Base-by-base conservation (phyloP, 1,140 invertebrate species). In the Drosophila funebris region DNA sequence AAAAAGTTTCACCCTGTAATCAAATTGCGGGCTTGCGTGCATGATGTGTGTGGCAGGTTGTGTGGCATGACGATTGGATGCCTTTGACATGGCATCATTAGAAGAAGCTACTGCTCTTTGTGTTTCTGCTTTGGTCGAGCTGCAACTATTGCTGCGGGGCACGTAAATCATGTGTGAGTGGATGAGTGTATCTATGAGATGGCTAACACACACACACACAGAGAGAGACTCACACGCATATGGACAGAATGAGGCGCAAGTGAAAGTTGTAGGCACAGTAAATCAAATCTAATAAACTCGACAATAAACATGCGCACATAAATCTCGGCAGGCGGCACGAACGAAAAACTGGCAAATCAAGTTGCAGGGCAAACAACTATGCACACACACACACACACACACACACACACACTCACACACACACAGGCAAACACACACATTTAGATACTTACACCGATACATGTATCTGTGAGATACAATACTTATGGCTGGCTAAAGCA, bases 211-310 rank as follows among this genome's bases (percentile, higher is more conserved):
- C 48, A 31, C 9, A 9, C 36, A 54, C n/a, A 20, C 22, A 14
- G 0, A 54, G 4, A 14, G 0, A 54, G 4, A 46, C 4, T 29
- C 27, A 22, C 5, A 52, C 4, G 4, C 2, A 4, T 4, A 29
- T 4, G 13, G 36, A 53, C 20, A 52, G 13, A 22, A 24, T 33
- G 16, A 46, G 50, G 29, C 6, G 24, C 46, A 41, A 69, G 57
- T 69, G 64, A 62, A 62, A 62, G 64, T 68, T 71, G 71, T 82
- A 43, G 43, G 75, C 66, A 57, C 57, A 87, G 82, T 87, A 87
- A 87, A 87, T 87, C 83, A 87, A 87, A 87, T 87, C 82, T 87
- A 87, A 87, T 87, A 87, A 87, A 87, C 82, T 87, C 82, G 71
- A 87, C 83, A 87, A 88, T 87, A 87, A 82, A 87, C 82, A 70